Conservation (phyloP, 2,113 vertebrate species). For the Hydrolagus affinis region DNA sequence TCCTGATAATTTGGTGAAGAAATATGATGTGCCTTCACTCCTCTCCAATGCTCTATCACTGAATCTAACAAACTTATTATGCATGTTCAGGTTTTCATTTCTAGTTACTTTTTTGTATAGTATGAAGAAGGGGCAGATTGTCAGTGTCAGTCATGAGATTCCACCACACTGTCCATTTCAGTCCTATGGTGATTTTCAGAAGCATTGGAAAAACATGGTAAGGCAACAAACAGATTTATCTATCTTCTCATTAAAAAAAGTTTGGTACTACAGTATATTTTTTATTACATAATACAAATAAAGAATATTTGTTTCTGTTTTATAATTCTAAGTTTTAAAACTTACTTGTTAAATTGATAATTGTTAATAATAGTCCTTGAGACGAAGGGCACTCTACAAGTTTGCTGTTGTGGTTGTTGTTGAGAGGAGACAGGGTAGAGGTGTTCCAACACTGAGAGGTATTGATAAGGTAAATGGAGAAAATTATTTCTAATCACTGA, state of each 20-base stretch:
- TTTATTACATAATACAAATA: background rate
- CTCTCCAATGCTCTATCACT: background rate
- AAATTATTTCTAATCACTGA: too few relatives aligned
- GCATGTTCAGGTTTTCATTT: background rate
- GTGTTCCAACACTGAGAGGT: too few relatives aligned
- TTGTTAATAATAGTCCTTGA: too few relatives aligned
- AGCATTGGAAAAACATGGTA: conserved; percentile 77
- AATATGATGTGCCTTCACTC: too few relatives aligned
- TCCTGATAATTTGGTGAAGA: too few relatives aligned
- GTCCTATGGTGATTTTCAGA: conserved; percentile 67
- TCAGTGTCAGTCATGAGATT: conserved; percentile 59
- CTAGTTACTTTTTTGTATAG: conserved; percentile 47
- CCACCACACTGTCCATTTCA: conserved; percentile 66
- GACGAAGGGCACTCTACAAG: too few relatives aligned
- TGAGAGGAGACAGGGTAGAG: too few relatives aligned
- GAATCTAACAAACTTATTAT: background rate
- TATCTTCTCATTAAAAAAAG: background rate
- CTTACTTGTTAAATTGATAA: too few relatives aligned
- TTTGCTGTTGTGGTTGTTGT: too few relatives aligned
- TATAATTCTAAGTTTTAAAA: background rate
- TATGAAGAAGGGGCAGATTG: conserved; percentile 84
- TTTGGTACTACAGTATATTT: background rate
- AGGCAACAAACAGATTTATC: background rate
- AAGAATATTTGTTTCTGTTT: background rate
- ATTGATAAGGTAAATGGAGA: too few relatives aligned